Evolutionary conservation across 1,140 invertebrate species (phyloP).

Genomic region (Brachionus rotundiformis): DNA sequence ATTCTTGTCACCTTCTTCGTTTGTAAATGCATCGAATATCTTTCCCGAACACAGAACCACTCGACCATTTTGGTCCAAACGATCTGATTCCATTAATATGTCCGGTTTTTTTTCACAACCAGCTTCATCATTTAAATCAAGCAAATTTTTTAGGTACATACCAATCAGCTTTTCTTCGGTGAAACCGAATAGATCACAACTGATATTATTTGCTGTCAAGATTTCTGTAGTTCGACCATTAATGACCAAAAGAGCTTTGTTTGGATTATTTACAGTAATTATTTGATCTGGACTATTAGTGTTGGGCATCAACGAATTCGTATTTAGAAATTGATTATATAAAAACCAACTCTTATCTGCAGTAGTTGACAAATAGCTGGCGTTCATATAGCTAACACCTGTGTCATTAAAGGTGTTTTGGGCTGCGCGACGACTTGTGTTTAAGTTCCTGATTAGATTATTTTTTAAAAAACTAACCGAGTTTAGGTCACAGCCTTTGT

Average conservation of each 20-base stretch:
- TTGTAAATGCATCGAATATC: constrained; percentile 62
- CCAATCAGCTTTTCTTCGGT: constrained; percentile 67
- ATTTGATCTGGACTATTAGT: constrained; percentile 54
- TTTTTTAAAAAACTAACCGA: constrained; percentile 36
- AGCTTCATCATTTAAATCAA: constrained; percentile 63
- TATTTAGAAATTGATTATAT: constrained; percentile 57
- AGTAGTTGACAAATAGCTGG: constrained; percentile 48
- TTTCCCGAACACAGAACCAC: constrained; percentile 69
- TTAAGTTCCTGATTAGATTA: constrained; percentile 18
- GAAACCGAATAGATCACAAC: constrained; percentile 69
- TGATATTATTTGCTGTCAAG: constrained; percentile 68
- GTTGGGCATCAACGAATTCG: background rate
- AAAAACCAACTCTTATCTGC: constrained; percentile 60
- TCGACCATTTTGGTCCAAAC: constrained; percentile 66
- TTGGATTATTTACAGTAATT: constrained; percentile 59
- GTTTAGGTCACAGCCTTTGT: constrained; percentile 53
- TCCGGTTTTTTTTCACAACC: constrained; percentile 61
- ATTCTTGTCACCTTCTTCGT: background rate
- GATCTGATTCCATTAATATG: constrained; percentile 67
- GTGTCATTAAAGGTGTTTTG: constrained; percentile 53
- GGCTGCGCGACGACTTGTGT: background rate
- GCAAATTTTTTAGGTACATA: constrained; percentile 67
- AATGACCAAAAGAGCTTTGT: constrained; percentile 63
- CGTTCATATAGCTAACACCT: constrained; percentile 35
- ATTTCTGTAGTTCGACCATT: constrained; percentile 66